These are phyloP conservation scores for Paramisgurnus dabryanus DNA, from an alignment of 2,113 vertebrate species.

Conservation along the genomic window DNA sequence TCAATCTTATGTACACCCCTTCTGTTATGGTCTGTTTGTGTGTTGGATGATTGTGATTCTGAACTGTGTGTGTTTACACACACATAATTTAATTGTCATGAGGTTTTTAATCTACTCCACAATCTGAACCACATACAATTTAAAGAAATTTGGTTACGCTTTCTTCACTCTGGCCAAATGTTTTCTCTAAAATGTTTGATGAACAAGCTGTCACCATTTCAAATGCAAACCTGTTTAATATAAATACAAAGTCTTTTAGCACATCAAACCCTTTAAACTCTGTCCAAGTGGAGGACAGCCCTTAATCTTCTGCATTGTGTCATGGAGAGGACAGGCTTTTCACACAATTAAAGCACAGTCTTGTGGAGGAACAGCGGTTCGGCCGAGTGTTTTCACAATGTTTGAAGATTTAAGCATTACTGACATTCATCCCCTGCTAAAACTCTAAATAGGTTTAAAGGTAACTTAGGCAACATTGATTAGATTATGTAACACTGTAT, in stretches of 20 bases:
- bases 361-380: neutral
- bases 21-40: no score
- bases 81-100: no score
- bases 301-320: slow-evolving; percentile 33
- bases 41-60: no score
- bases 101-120: no score
- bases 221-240: neutral
- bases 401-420: slow-evolving; percentile 35
- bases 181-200: neutral
- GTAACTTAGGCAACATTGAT: slow-evolving; percentile 52
- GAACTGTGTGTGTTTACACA: no score
- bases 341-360: neutral
- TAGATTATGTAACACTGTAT: slow-evolving; percentile 49
- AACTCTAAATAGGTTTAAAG: slow-evolving; percentile 58
- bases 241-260: neutral
- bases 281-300: slow-evolving; percentile 25
- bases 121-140: no score
- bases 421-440: slow-evolving; percentile 46
- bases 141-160: no score
- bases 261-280: slow-evolving; percentile 23
- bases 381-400: neutral
- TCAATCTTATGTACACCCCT: no score
- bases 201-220: no score
- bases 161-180: neutral
- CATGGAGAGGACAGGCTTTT: neutral